These are phyloP conservation scores for Graphium colonna DNA, from an alignment of 2,888 invertebrate genomes.

Conservation along the genomic window DNA sequence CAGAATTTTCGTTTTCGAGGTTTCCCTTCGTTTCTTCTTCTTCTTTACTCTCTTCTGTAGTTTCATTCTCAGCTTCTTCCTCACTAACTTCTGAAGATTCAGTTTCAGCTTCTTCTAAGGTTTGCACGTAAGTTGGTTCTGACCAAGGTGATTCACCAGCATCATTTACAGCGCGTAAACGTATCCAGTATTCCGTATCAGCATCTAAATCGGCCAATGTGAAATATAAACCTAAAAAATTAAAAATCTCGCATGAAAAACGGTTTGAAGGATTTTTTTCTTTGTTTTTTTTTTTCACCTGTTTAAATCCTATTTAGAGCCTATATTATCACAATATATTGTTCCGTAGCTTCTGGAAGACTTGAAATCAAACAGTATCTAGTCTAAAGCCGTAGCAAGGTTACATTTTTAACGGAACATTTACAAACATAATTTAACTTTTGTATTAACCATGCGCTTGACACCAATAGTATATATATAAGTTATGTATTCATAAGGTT, in stretches of 20 bases:
- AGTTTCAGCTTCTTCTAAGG: conserved; percentile 28
- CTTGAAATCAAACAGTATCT: no score
- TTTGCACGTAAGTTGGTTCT: conserved; percentile 33
- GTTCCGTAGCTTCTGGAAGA: no score
- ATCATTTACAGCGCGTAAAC: conserved; percentile 47
- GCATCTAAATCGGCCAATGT: conserved; percentile 39
- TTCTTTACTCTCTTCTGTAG: conserved; percentile 23
- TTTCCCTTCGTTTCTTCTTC: conserved; percentile 21
- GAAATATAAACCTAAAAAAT: conserved; percentile 37
- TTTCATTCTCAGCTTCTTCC: conserved; percentile 24
- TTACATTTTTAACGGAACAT: no score
- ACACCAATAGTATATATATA: no score
- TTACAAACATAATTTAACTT: no score
- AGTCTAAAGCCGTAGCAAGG: no score
- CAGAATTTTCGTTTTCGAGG: conserved; percentile 26
- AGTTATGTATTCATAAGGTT: no score
- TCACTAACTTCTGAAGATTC: conserved; percentile 22
- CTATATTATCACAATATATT: no score
- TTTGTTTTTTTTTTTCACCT: no score
- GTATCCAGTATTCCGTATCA: conserved; percentile 51
- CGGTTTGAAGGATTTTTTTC: not conserved
- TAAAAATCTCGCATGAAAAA: no score
- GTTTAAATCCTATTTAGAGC: no score
- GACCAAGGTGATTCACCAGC: conserved; percentile 57
- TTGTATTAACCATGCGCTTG: no score